Evolutionary conservation across 2,888 invertebrate species (phyloP).

Genomic region (Cataglyphis altisquamis): DNA sequence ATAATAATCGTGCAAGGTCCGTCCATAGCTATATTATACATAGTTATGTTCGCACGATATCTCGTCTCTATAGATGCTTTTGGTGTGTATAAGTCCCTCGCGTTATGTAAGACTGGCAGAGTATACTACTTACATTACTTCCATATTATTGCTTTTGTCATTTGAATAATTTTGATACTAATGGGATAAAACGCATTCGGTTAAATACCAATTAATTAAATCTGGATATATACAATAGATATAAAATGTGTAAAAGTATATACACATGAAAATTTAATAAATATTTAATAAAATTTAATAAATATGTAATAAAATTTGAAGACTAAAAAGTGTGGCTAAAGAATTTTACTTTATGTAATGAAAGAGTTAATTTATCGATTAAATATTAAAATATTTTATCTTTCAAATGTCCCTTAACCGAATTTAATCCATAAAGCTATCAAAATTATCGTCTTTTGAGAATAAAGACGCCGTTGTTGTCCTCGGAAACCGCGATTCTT

Average conservation of each 20-base stretch:
- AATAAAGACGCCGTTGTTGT: not conserved
- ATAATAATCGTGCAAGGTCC: constrained; percentile 23
- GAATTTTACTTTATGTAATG: no score
- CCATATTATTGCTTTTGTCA: not conserved
- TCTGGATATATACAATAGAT: not conserved
- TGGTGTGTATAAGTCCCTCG: not conserved
- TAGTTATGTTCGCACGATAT: constrained; percentile 29
- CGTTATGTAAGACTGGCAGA: constrained; percentile 16
- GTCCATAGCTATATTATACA: not conserved
- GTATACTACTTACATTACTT: not conserved
- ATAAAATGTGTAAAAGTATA: not conserved
- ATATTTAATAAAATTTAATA: no score
- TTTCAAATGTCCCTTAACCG: not conserved
- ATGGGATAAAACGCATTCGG: not conserved
- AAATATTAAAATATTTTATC: not conserved
- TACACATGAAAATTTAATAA: not conserved
- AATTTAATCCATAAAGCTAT: not conserved
- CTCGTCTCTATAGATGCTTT: constrained; percentile 3
- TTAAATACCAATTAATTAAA: constrained; percentile 28
- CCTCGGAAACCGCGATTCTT: constrained; percentile 4
- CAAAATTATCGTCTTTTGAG: not conserved
- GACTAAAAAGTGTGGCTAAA: no score
- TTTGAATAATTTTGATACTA: not conserved
- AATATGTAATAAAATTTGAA: not conserved
- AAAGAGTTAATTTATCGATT: no score